Base-by-base conservation (phyloP, 2,113 vertebrate species). In the Eonycteris spelaea region DNA sequence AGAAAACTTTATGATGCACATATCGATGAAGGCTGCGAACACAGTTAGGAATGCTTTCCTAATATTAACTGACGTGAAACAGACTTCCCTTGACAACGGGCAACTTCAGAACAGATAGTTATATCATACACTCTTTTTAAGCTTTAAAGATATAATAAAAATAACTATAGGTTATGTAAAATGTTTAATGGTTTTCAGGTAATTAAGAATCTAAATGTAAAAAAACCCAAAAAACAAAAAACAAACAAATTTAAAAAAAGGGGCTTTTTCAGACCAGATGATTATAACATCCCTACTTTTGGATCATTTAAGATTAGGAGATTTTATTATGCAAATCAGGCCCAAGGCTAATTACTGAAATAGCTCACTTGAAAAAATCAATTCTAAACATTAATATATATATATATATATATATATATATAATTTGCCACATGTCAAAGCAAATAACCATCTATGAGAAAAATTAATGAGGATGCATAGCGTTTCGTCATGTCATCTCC, bases 371-470 rank as follows among this genome's bases (percentile, higher is more conserved):
- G 95, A 97, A 98, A 98, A 98, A 95, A 65, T 95, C 96, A 90
- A 92, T 83, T 87, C 91, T 95, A 97, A 98, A 95, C 73, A 91
- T 40, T 40, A 40, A 40, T 4, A 40, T 40, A 40, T 3, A 21
- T 96, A 96, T 97, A 95, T 83, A 86, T n/a, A 40, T 4, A 40
- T 40, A 40, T 3, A 21, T 96, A 96, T 97, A 95, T 83, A 86
- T n/a, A 74, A 97, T 98, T 97, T 98, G 97, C 95, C 92, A 88
- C 14, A 70, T 2, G 97, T 98, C 97, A 98, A 97, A 98, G 95
- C 94, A 97, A 97, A 98, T 93, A 86, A 96, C 89, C 96, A 85
- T 95, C 96, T 35, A 83, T 43, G 95, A 96, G 79, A 33, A 79
- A 70, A 33, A 90, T 53, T 97, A 98, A 98, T 43, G 92, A 98